Evolutionary conservation across 2,797 vertebrate species (phyloP).

Genomic region (Leontopithecus rosalia): DNA sequence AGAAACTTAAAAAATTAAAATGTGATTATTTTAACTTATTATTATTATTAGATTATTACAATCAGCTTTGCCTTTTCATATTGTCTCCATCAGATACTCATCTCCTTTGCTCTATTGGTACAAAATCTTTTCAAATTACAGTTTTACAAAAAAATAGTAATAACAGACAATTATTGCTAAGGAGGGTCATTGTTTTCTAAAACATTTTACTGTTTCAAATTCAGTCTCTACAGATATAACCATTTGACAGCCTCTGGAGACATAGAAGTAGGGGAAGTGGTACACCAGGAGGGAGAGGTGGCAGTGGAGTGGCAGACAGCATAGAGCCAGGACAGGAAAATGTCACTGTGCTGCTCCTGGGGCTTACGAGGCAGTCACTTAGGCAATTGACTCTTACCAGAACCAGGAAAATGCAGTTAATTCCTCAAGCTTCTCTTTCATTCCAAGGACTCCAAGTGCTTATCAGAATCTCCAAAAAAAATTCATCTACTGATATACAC

Average conservation of each 20-base stretch:
- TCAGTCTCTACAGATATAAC: slow-evolving; percentile 37
- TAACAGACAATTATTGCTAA: not conserved
- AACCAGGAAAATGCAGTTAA: not conserved
- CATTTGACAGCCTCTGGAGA: not conserved
- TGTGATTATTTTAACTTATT: not conserved
- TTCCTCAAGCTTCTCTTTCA: not conserved
- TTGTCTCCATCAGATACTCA: not conserved
- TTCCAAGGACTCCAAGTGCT: not conserved
- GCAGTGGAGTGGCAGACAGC: rapidly evolving
- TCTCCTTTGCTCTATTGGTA: not conserved
- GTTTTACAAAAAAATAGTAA: not conserved
- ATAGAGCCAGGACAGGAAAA: not conserved
- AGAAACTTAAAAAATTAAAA: not conserved
- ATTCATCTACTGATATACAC: not conserved
- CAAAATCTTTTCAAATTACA: not conserved
- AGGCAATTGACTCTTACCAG: not conserved
- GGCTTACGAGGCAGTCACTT: not conserved
- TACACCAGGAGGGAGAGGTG: not conserved
- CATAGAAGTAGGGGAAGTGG: not conserved
- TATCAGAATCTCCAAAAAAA: not conserved
- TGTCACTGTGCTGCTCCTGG: too few species aligned
- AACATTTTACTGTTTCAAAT: not conserved
- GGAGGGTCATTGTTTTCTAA: not conserved
- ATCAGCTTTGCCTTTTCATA: not conserved
- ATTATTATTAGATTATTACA: not conserved